Evolutionary conservation across 2,888 invertebrate genomes (phyloP), one percentile per base, ranked within the genome.

Genomic region (Andrena dorsata): DNA sequence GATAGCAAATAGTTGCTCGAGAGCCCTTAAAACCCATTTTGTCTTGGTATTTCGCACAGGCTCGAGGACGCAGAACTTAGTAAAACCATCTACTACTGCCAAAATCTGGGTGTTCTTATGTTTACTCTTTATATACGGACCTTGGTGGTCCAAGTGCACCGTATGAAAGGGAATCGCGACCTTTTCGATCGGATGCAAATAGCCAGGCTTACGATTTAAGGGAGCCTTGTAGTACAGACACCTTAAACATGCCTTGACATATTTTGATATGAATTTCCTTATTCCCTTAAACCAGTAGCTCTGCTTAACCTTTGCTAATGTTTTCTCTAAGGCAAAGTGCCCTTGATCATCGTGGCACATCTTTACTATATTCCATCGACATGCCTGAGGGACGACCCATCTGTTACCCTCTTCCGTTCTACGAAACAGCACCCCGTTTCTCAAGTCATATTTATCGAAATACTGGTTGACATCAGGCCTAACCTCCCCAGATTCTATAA

Each of bases 331-430:
- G 5, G 51, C 23, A 0, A 64, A 28, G 8, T 72, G 72, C 5
- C 63, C 72, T 1, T 64, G 56, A 13, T 65, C 74, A 30, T 74
- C 47, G 47, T 73, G 68, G 16, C 61, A 75, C 16, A 7, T n/a
- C 20, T 51, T 51, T n/a, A 51, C 51, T 7, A 51, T 7, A n/a
- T 20, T n/a, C 0, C 68, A n/a, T n/a, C 75, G 49, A n/a, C 51
- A 63, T 6, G 70, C 64, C 3, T 23, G 26, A 0, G 69, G 69
- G 0, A 70, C 64, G 0, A 70, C 47, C 64, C 76, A 70, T 1
- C 23, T 41, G 0, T 10, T 69, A 7, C 1, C 5, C 5, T 0
- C 16, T n/a, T 51, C 23, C 20, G 23, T 8, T 26, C n/a, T 13
- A 16, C 35, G 47, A 6, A 56, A 23, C 1, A 70, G 2, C 3